Evolutionary conservation across 2,797 vertebrate genomes (phyloP), one percentile per base, ranked within the genome.

Genomic region (Sparus aurata): DNA sequence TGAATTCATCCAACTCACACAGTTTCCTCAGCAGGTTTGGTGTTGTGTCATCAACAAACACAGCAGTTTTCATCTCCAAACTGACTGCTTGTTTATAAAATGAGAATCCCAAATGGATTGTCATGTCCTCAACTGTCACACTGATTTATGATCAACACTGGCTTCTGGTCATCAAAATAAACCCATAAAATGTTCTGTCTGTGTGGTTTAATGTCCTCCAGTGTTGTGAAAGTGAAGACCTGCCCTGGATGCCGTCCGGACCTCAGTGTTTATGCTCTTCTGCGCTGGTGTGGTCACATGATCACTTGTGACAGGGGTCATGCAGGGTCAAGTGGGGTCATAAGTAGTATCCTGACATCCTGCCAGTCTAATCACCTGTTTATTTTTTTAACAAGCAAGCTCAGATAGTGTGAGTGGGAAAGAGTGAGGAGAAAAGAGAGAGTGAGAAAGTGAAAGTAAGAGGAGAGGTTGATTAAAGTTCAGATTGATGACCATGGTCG

Each of bases 291-390:
- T 90, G 93, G 94, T 95, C 91, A 94, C 93, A 94, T 95, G 94
- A 96, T 95, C 83, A 66, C 88, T 93, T 91, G 91, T 95, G 95
- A 95, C 95, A 96, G 94, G 75, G 92, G 93, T 95, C 92, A 83
- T 50, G 13, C 72, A 80, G 86, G 94, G 95, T 96, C 94, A 96
- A 96, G 95, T 96, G 95, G 95, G 94, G 94, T 96, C 94, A 85
- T 66, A 78, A 87, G 90, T 77, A 79, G 84, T 89, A 94, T 95
- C 95, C 95, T 93, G 95, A 90, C 91, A 87, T 94, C 91, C 92
- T 92, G 90, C 87, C 85, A 80, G 84, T 90, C 84, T 93, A 95
- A 94, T 95, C 89, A 94, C 85, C 84, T 89, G 91, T 89, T 94
- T 95, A 92, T 96, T 95, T 92, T 87, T 90, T 78, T 86, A 91